Evolutionary conservation across 2,113 vertebrate genomes (phyloP).

Genomic region (Syngnathus floridae): DNA sequence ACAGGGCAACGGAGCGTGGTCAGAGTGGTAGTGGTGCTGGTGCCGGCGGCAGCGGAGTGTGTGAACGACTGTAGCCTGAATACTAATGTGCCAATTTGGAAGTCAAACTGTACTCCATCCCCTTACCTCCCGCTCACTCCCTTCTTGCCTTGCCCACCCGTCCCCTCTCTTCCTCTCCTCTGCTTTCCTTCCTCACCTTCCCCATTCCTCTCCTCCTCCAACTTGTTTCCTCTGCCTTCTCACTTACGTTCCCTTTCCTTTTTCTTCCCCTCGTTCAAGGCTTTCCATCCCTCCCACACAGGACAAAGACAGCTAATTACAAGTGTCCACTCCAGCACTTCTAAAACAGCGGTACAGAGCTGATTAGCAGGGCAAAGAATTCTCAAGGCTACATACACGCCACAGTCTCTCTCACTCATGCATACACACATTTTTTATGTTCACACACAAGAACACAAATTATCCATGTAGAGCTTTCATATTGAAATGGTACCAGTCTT

Average conservation of each 20-base stretch:
- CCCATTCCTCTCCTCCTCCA: conserved; percentile 17
- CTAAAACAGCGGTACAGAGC: conserved; percentile 82
- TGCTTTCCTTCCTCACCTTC: conserved; percentile 16
- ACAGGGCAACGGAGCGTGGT: conserved; percentile 48
- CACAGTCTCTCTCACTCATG: conserved; percentile 25
- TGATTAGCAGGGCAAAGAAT: conserved; percentile 95
- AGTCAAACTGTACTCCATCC: conserved; percentile 72
- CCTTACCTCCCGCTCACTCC: conserved; percentile 39
- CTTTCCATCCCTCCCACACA: conserved; percentile 36
- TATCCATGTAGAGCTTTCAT: conserved; percentile 35
- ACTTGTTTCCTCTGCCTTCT: conserved; percentile 22
- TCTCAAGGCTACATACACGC: conserved; percentile 68
- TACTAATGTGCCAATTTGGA: conserved; percentile 86
- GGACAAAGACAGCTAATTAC: conserved; percentile 96
- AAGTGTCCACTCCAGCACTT: conserved; percentile 88
- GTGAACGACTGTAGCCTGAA: conserved; percentile 62
- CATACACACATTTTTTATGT: conserved; percentile 19
- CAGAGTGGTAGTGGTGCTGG: conserved; percentile 14
- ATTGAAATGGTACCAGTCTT: conserved; percentile 32
- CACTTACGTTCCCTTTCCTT: conserved; percentile 19
- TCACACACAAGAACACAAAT: conserved; percentile 44
- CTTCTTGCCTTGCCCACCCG: conserved; percentile 24
- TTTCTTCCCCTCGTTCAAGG: conserved; percentile 20
- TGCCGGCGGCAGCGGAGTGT: conserved; percentile 14
- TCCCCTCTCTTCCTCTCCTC: conserved; percentile 11